phyloP scores from a whole-genome alignment of 2,797 vertebrate genomes.

The Falco concolor region DNA sequence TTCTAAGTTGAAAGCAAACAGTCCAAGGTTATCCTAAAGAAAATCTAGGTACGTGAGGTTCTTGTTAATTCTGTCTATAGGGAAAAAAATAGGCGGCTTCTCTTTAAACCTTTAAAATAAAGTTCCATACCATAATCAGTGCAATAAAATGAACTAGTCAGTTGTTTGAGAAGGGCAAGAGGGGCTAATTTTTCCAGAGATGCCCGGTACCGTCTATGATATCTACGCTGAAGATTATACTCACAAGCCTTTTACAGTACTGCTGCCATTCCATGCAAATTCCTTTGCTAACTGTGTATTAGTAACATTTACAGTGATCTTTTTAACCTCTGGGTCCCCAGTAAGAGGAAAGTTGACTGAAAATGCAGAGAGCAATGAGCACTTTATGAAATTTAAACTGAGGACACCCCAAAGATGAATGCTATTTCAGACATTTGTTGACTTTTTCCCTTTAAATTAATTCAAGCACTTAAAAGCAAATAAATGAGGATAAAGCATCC shows the following conservation, averaged over 20 bases:
- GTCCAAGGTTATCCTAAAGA: slow-evolving; percentile 33
- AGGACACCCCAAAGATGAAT: not conserved
- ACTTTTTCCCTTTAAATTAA: not conserved
- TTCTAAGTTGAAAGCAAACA: slow-evolving; percentile 54
- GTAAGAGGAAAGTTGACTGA: not conserved
- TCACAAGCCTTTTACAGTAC: not conserved
- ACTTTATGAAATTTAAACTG: slow-evolving; percentile 1
- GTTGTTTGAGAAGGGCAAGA: not conserved
- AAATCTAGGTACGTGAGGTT: not conserved
- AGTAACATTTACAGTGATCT: slow-evolving; percentile 5
- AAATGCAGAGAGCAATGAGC: not conserved
- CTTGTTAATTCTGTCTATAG: slow-evolving; percentile 24
- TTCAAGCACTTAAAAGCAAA: not conserved
- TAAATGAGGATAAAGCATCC: slow-evolving; percentile 4
- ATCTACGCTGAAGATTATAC: not conserved
- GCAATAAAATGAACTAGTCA: not conserved
- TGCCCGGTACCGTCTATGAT: not conserved
- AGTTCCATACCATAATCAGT: not conserved
- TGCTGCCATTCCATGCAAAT: slow-evolving; percentile 45
- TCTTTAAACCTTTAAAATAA: not conserved
- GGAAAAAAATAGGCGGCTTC: not conserved
- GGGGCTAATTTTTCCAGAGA: not conserved
- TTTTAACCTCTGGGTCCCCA: not conserved
- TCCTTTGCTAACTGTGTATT: slow-evolving; percentile 18
- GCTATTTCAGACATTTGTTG: not conserved